phyloP scores from a whole-genome alignment of 2,113 vertebrate species.

The Panthera tigris region DNA sequence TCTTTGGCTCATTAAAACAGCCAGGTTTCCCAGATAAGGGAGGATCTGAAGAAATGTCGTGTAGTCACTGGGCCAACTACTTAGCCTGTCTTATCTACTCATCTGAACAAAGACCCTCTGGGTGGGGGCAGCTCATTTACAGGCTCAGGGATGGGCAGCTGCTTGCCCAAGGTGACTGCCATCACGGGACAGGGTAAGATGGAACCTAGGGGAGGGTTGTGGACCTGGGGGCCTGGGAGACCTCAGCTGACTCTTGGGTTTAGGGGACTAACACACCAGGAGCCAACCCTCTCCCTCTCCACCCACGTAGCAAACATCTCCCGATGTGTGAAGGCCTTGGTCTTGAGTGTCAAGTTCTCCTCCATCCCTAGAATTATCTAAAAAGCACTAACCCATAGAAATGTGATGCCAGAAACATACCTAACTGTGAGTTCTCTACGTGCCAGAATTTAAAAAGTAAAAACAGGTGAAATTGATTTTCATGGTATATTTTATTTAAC shows the following conservation, averaged over 20 bases:
- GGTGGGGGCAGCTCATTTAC: neutral
- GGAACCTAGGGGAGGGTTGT: neutral
- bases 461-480: neutral
- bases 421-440: neutral
- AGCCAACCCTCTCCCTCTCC: rapidly evolving
- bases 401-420: neutral
- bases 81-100: neutral
- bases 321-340: neutral
- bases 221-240: rapidly evolving
- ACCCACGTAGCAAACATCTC: neutral
- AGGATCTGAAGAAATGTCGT: neutral
- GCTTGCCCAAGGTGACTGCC: neutral
- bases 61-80: too few relatives aligned
- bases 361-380: neutral
- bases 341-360: neutral
- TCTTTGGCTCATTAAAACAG: neutral
- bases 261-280: too few relatives aligned
- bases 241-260: neutral
- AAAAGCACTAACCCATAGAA: neutral
- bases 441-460: neutral
- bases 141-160: neutral
- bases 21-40: neutral
- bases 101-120: neutral
- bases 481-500: neutral
- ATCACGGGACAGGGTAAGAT: neutral